Evolutionary conservation across 2,888 invertebrate genomes (phyloP), one percentile per base, ranked within the genome.

Genomic region (Hedychridium roseum): DNA sequence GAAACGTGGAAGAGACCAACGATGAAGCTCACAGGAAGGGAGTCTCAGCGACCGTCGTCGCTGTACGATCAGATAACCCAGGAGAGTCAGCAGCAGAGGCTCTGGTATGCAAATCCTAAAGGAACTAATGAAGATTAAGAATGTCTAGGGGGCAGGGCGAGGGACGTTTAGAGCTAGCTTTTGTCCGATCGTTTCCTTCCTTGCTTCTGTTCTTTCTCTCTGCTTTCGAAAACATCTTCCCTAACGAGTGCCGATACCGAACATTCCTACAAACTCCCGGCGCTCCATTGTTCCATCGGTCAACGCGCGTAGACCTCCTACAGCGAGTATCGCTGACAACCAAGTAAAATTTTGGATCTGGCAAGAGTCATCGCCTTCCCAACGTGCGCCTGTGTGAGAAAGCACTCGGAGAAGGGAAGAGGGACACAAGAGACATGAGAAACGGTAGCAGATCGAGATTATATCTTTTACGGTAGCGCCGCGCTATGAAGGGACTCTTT

Each of bases 81-180:
- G 60, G 60, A n/a, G n/a, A n/a, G n/a, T n/a, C n/a, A n/a, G n/a
- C n/a, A n/a, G n/a, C n/a, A n/a, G 53, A 57, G 65, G 40, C 67
- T 64, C 64, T 65, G 73, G 70, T 74, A 76, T 76, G 76, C 76
- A 76, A 76, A 76, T 76, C 59, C 63, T 64, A 64, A 72, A 65
- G 61, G 68, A 72, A 73, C 75, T 76, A 76, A 76, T 76, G 76
- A 76, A 76, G 76, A 75, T 76, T 76, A 76, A 76, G 73, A 73
- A 74, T 70, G 68, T 61, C 64, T 57, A 50, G 57, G 56, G 66
- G 54, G 54, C 52, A 61, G 64, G 61, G 66, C 37, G 16, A 23
- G 20, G 51, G 30, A 43, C 11, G 20, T 18, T 40, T n/a, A n/a
- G n/a, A n/a, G n/a, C n/a, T 39, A 50, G 35, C 26, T 37, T 5